Percentiles rank a stretch among this genome's conserved stretches.
phyloP scores from a whole-genome alignment of 1,140 invertebrate genomes.

The Ips typographus region DNA sequence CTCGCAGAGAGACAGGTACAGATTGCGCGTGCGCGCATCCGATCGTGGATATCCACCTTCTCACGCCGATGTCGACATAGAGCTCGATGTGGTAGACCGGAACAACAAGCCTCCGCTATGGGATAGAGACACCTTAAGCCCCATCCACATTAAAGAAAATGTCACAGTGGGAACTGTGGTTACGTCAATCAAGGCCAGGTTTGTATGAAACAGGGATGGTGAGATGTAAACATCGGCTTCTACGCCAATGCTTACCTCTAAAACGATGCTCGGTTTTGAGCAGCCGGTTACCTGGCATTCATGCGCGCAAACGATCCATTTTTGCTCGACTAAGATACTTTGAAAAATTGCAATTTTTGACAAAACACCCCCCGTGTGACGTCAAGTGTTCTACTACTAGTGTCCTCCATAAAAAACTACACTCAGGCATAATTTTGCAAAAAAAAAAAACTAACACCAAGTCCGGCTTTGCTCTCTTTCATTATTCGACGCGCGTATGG shows the following conservation, averaged over 20 bases:
- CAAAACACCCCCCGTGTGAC: too few relatives aligned
- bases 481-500: background rate
- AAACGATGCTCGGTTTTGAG: background rate
- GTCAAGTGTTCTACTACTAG: too few relatives aligned
- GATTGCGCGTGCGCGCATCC: conserved; percentile 88
- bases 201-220: conserved; percentile 64
- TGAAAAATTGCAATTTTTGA: too few relatives aligned
- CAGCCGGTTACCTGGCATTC: conserved; percentile 2
- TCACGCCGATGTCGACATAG: conserved; percentile 91
- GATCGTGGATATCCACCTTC: conserved; percentile 86
- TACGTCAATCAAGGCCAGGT: conserved; percentile 95
- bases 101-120: conserved; percentile 97
- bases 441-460: conserved; percentile 15
- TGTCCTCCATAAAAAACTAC: too few relatives aligned
- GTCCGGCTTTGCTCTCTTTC: conserved; percentile 22
- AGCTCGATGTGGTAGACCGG: conserved; percentile 96
- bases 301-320: conserved; percentile 15
- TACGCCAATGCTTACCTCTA: background rate
- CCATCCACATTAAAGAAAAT: conserved; percentile 96
- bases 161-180: conserved; percentile 96
- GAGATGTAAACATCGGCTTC: background rate
- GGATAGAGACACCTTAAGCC: conserved; percentile 90
- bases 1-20: conserved; percentile 87
- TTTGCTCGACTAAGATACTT: background rate
- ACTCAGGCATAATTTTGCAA: too few relatives aligned